Evolutionary conservation across 2,888 invertebrate species (phyloP).

Genomic region (Lydus trimaculatus): DNA sequence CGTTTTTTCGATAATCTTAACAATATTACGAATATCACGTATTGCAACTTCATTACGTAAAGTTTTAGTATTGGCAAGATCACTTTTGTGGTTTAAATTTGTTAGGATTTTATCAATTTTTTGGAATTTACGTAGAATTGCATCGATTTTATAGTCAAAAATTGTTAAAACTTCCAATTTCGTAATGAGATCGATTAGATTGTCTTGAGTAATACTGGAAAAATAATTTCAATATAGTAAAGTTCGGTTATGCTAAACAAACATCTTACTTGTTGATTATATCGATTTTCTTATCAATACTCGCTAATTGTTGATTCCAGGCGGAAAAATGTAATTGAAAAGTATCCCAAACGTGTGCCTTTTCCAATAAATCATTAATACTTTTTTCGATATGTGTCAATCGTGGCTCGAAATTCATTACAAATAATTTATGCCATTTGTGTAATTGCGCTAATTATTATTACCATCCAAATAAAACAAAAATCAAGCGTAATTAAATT

Average conservation of each 20-base stretch:
- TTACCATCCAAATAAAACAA: too few species aligned
- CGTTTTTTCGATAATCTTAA: constrained; percentile 55
- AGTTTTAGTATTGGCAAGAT: constrained; percentile 41
- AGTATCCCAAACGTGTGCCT: constrained; percentile 64
- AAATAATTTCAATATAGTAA: not conserved
- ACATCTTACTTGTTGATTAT: constrained; percentile 59
- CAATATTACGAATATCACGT: constrained; percentile 56
- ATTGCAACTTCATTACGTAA: constrained; percentile 57
- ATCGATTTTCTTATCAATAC: constrained; percentile 62
- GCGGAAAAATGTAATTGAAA: constrained; percentile 64
- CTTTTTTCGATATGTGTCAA: constrained; percentile 61
- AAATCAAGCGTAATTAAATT: not conserved
- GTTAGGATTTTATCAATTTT: constrained; percentile 48
- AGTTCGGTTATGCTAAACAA: not conserved
- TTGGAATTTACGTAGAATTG: constrained; percentile 36
- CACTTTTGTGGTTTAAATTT: constrained; percentile 37
- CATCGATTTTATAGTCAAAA: constrained; percentile 49
- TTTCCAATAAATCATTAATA: constrained; percentile 61
- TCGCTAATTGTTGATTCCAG: constrained; percentile 64
- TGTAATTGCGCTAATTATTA: constrained; percentile 56
- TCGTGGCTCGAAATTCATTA: constrained; percentile 59
- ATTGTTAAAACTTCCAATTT: constrained; percentile 54
- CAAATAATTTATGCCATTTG: constrained; percentile 58
- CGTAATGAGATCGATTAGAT: constrained; percentile 52
- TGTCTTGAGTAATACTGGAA: constrained; percentile 55